These are phyloP conservation scores for Protaetia brevitarsis DNA, from an alignment of 1,140 invertebrate species.

Conservation along the genomic window DNA sequence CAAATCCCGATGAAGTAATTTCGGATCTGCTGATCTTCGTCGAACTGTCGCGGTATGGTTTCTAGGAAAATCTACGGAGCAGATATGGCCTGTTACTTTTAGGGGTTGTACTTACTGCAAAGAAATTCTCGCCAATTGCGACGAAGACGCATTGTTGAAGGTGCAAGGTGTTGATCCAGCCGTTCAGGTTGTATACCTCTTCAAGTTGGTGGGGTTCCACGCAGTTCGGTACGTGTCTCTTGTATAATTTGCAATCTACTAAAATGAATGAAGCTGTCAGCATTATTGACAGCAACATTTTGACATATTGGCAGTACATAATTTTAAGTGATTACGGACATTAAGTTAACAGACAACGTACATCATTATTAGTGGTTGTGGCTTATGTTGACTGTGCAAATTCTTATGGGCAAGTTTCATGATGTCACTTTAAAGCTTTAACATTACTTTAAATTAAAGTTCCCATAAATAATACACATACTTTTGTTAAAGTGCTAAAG, in stretches of 20 bases:
- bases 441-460: too few relatives aligned
- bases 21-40: conserved; percentile 15
- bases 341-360: too few relatives aligned
- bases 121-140: conserved; percentile 28
- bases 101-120: conserved; percentile 23
- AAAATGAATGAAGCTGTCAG: conserved; percentile 20
- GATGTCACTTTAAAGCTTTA: too few relatives aligned
- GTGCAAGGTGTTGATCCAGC: conserved; percentile 23
- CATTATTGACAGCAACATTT: conserved; percentile 24
- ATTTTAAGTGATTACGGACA: too few relatives aligned
- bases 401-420: too few relatives aligned
- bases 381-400: too few relatives aligned
- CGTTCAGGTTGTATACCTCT: conserved; percentile 18
- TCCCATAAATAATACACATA: too few relatives aligned
- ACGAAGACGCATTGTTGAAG: conserved; percentile 30
- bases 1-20: conserved; percentile 29
- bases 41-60: background rate
- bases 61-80: conserved; percentile 16
- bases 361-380: too few relatives aligned
- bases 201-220: background rate
- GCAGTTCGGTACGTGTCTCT: conserved; percentile 25
- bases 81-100: conserved; percentile 14
- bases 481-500: too few relatives aligned
- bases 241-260: conserved; percentile 1
- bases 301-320: background rate